These are phyloP conservation scores for Bufo bufo DNA, from an alignment of 2,113 vertebrate species.

Conservation along the genomic window DNA sequence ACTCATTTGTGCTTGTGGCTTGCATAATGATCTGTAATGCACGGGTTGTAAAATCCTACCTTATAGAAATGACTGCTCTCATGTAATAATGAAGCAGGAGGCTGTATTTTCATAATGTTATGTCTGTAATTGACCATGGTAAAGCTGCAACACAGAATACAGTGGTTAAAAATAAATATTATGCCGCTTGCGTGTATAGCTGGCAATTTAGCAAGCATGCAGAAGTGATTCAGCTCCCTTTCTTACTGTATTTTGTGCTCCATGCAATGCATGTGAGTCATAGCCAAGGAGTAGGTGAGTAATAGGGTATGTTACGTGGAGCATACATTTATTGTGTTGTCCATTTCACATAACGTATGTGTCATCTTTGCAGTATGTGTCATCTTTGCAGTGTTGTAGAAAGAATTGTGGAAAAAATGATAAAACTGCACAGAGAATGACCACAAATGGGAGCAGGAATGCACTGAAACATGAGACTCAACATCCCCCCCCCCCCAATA, in stretches of 20 bases:
- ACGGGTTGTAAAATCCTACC: background rate
- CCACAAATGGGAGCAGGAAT: background rate
- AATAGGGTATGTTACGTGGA: background rate
- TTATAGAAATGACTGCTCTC: background rate
- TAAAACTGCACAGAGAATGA: background rate
- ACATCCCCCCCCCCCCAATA: no score
- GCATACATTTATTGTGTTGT: background rate
- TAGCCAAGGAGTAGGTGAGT: background rate
- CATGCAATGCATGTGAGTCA: background rate
- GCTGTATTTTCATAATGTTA: background rate
- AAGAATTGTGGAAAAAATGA: background rate
- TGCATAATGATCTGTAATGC: background rate
- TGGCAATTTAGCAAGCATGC: background rate
- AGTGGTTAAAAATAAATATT: background rate
- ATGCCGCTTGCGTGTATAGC: background rate
- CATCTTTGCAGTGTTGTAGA: background rate
- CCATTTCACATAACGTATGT: background rate
- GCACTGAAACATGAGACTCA: no score
- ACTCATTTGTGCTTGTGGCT: background rate
- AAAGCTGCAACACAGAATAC: background rate
- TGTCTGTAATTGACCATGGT: background rate
- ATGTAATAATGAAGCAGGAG: background rate
- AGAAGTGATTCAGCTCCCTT: background rate
- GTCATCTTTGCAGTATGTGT: background rate
- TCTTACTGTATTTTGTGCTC: background rate